A percentile compares a stretch with the other conserved stretches of the same genome.
phyloP scores from a whole-genome alignment of 2,113 vertebrate genomes.

The Apodemus sylvaticus region DNA sequence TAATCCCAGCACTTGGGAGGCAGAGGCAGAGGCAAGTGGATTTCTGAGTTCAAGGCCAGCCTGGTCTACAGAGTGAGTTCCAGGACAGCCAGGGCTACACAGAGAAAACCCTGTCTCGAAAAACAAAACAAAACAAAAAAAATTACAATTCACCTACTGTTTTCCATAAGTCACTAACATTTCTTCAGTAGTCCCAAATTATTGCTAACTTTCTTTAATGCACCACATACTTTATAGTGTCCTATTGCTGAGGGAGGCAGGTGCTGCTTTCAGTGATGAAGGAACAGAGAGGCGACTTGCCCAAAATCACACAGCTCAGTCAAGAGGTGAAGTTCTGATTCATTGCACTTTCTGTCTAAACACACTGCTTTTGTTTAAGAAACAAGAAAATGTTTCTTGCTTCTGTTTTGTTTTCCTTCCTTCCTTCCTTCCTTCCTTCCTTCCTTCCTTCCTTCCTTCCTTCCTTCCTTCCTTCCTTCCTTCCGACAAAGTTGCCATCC shows the following conservation, averaged over 20 bases:
- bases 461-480: neutral
- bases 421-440: no score
- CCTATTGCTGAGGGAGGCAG: neutral
- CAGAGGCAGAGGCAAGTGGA: no score
- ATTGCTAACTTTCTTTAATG: neutral
- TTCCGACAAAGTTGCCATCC: neutral
- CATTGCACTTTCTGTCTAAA: neutral
- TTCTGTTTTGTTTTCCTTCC: no score
- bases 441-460: no score
- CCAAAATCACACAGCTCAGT: neutral
- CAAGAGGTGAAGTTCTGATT: slow-evolving; percentile 6
- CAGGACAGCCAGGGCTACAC: no score
- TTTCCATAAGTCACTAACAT: neutral
- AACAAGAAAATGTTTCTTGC: neutral
- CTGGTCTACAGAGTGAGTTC: no score
- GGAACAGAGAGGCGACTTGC: neutral
- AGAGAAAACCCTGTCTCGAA: no score
- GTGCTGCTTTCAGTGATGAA: slow-evolving; percentile 17
- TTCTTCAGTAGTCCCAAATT: neutral
- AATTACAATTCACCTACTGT: neutral
- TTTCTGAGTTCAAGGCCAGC: no score
- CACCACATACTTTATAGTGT: neutral
- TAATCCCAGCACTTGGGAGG: no score
- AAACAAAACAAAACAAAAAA: no score
- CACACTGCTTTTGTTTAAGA: slow-evolving; percentile 25